phyloP scores from a whole-genome alignment of 2,797 vertebrate species.

The Ispidina picta region DNA sequence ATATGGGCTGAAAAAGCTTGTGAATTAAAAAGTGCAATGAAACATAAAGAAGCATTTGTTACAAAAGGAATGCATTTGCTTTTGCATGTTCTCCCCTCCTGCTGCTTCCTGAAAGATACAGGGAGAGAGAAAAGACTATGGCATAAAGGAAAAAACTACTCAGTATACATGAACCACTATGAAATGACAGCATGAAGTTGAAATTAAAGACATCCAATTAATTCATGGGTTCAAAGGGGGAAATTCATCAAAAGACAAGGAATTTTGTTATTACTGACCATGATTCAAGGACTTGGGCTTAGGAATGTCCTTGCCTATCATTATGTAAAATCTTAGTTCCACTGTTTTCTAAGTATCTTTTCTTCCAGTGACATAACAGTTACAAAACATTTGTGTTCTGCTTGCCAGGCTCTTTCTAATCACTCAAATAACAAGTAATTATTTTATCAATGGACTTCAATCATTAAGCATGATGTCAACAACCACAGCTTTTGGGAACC shows the following conservation, averaged over 20 bases:
- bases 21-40: background rate
- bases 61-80: background rate
- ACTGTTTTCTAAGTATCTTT: slow-evolving; percentile 16
- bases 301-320: slow-evolving; percentile 6
- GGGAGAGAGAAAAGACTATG: background rate
- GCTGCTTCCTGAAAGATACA: background rate
- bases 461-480: background rate
- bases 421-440: slow-evolving; percentile 10
- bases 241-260: background rate
- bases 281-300: background rate
- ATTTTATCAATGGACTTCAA: slow-evolving; percentile 12
- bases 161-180: background rate
- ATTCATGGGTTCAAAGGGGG: background rate
- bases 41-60: background rate
- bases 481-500: background rate
- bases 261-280: background rate
- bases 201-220: background rate
- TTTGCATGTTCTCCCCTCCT: background rate
- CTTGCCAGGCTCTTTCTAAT: background rate
- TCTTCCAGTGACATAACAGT: slow-evolving; percentile 31
- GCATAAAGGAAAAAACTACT: background rate
- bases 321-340: slow-evolving; percentile 34
- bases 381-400: background rate
- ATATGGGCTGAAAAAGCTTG: background rate
- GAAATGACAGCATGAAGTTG: background rate